phyloP scores from a whole-genome alignment of 2,797 vertebrate species.

The Lithobates sylvaticus region DNA sequence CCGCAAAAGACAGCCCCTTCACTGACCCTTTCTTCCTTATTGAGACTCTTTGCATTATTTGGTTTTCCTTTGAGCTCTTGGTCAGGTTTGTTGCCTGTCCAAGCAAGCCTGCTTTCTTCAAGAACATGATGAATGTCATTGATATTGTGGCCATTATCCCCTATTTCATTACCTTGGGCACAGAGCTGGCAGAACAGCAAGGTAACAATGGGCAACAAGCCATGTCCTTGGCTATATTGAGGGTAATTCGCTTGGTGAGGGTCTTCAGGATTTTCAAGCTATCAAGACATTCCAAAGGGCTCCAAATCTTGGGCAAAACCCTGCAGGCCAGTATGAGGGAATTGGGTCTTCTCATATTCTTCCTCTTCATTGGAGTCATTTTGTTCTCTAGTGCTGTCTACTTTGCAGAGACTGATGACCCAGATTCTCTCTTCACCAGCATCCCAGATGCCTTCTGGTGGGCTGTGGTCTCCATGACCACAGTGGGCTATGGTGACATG shows the following conservation, averaged over 20 bases:
- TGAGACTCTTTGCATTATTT: conserved; percentile 93
- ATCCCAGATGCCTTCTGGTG: conserved; percentile 98
- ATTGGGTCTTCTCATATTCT: conserved; percentile 92
- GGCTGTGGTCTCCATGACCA: conserved; percentile 97
- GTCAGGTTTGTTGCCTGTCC: conserved; percentile 92
- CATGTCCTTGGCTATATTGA: conserved; percentile 89
- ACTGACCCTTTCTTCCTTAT: conserved; percentile 95
- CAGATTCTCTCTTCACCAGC: conserved; percentile 87
- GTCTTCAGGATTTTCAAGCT: conserved; percentile 93
- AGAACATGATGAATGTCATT: conserved; percentile 96
- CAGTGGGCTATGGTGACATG: conserved; percentile 95
- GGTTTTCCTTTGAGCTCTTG: conserved; percentile 94
- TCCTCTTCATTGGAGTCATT: conserved; percentile 91
- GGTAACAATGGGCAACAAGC: conserved; percentile 86
- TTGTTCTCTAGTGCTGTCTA: conserved; percentile 95
- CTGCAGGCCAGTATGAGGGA: conserved; percentile 92
- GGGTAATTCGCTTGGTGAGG: conserved; percentile 88
- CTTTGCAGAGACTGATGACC: conserved; percentile 93
- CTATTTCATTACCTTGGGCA: conserved; percentile 92
- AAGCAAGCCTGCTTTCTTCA: conserved; percentile 92
- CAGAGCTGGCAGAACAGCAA: conserved; percentile 89
- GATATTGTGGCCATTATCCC: conserved; percentile 94
- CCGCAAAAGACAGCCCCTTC: conserved; percentile 81
- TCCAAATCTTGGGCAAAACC: conserved; percentile 90
- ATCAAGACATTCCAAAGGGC: conserved; percentile 89